Base-by-base conservation (phyloP, 2,113 vertebrate species). In the Rattus rattus region DNA sequence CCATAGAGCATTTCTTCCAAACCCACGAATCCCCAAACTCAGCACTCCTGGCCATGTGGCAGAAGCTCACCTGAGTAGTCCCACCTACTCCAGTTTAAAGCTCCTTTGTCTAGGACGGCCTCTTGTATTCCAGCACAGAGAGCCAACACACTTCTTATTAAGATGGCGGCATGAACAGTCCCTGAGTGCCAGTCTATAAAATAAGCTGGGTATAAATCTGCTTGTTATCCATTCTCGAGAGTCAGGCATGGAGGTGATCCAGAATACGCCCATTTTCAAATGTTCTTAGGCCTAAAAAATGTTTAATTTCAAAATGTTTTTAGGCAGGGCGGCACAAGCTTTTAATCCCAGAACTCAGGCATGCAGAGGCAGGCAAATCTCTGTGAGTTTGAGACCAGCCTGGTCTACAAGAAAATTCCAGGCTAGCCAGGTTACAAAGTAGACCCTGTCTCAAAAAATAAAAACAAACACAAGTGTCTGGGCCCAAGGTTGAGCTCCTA, bases 141-240 rank as follows among this genome's bases (percentile, higher is more conserved):
- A 1, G 56, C 79, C 30, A 4, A 88, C 63, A 95, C 84, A 80
- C 54, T 92, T 43, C 43, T 88, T 80, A 59, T 92, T 67, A 92
- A 95, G 91, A 52, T 77, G 76, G 56, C 26, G 54, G 69, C 76
- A 63, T 24, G 61, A 96, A 85, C 3, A 63, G 26, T 26, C 22
- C 36, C 91, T 63, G 47, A 43, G 20, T 47, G 72, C 43, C 26
- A 26, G 70, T 94, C 81, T 83, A 24, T n/a, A 65, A 89, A 85
- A 88, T 94, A 56, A 88, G 83, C 56, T 65, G 43, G n/a, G 93
- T 84, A 43, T 91, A 87, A 65, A 75, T 70, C 63, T 56, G 72
- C 33, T 86, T 81, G 92, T 76, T 67, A 72, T 70, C 65, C 14
- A 5, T 54, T 88, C 54, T 95, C 43, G 54, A 83, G 93, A 88